phyloP scores from a whole-genome alignment of 2,113 vertebrate genomes.

The Cyanoliseus patagonus region DNA sequence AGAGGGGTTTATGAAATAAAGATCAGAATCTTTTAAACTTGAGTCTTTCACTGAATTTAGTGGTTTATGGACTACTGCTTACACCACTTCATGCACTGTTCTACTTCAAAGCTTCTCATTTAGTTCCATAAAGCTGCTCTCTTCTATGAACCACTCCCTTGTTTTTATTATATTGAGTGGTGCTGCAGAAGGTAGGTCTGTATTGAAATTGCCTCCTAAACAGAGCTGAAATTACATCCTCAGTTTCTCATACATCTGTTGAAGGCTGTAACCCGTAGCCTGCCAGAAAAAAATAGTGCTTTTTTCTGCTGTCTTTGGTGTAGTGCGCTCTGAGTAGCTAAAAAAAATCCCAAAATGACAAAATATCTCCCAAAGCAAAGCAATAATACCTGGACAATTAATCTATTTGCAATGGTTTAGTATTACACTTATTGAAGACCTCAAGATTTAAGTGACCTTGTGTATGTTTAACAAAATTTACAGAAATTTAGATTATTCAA shows the following conservation, averaged over 20 bases:
- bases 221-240: neutral
- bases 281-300: neutral
- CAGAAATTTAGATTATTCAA: neutral
- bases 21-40: neutral
- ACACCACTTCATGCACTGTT: neutral
- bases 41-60: neutral
- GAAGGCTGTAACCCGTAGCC: neutral
- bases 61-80: neutral
- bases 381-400: neutral
- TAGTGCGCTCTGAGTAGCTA: neutral
- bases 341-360: neutral
- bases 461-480: neutral
- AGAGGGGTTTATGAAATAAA: neutral
- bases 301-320: neutral
- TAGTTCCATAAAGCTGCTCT: neutral
- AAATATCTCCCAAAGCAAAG: neutral
- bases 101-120: neutral
- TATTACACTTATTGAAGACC: neutral
- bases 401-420: neutral
- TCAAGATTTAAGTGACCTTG: neutral
- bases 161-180: neutral
- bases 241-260: neutral
- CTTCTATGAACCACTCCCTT: neutral
- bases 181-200: neutral
- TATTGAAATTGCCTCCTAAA: neutral